Conservation (phyloP, 1,140 invertebrate genomes). For the Mya arenaria region DNA sequence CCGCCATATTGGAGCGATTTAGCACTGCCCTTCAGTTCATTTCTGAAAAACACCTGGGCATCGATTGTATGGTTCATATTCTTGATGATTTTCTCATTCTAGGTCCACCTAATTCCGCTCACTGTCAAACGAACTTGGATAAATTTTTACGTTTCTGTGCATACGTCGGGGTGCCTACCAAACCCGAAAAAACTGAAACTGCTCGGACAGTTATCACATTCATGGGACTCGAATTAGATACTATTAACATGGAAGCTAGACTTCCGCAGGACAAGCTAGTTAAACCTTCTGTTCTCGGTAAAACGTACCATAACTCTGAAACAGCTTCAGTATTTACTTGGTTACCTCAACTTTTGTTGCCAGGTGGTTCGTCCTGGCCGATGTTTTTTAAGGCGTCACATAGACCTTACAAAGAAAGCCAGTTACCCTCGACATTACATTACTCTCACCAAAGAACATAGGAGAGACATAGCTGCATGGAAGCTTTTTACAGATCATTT, state of each 20-base stretch:
- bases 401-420: conserved; percentile 41
- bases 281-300: neutral
- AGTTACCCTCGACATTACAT: conserved; percentile 38
- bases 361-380: conserved; percentile 41
- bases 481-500: conserved; percentile 21
- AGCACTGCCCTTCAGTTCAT: conserved; percentile 39
- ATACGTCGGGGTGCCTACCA: neutral
- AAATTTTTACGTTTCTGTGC: neutral
- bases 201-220: neutral
- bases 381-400: conserved; percentile 39
- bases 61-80: conserved; percentile 16
- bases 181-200: conserved; percentile 5
- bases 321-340: conserved; percentile 42
- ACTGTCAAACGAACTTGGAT: conserved; percentile 3
- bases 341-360: conserved; percentile 34
- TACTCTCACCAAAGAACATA: conserved; percentile 15
- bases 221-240: neutral
- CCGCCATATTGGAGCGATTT: conserved; percentile 43
- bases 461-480: conserved; percentile 4
- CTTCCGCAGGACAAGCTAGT: neutral
- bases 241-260: neutral
- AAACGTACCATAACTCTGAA: neutral
- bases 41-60: neutral
- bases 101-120: neutral
- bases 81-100: conserved; percentile 54